phyloP scores from a whole-genome alignment of 1,140 invertebrate species.

The Gryon sp. region DNA sequence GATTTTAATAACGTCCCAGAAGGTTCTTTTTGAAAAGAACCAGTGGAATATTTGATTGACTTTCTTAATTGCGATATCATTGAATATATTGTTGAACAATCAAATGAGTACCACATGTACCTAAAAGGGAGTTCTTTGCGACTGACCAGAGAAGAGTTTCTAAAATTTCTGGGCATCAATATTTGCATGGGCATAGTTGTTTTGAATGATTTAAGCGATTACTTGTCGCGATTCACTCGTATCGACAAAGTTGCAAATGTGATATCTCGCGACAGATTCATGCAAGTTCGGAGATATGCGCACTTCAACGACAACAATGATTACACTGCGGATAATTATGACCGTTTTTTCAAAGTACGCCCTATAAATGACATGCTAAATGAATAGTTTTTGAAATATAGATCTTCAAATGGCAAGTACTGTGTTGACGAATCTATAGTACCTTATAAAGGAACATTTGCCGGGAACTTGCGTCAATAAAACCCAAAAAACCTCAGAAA shows the following conservation, averaged over 20 bases:
- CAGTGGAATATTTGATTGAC: background rate
- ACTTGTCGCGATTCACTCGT: conserved; percentile 1
- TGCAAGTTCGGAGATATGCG: conserved; percentile 1
- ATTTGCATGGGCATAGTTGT: conserved; percentile 16
- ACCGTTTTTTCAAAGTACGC: conserved; percentile 37
- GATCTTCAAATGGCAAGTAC: conserved; percentile 13
- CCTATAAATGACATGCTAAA: conserved; percentile 14
- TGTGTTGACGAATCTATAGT: conserved; percentile 19
- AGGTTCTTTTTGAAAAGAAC: background rate
- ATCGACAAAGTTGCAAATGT: conserved; percentile 4
- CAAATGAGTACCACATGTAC: background rate
- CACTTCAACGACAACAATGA: conserved; percentile 25
- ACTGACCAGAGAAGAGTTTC: conserved; percentile 5
- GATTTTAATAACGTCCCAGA: no score
- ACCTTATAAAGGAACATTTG: conserved; percentile 22
- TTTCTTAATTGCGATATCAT: conserved; percentile 2
- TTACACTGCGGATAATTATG: background rate
- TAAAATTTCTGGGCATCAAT: conserved; percentile 4
- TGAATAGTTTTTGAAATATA: conserved; percentile 4
- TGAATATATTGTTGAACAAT: conserved; percentile 9
- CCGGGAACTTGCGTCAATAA: conserved; percentile 46
- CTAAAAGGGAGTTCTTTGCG: background rate
- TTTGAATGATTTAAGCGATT: conserved; percentile 6
- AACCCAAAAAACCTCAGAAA: conserved; percentile 49
- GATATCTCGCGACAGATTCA: conserved; percentile 10